Conservation (phyloP, 2,888 invertebrate genomes). For the Bedellia somnulentella region DNA sequence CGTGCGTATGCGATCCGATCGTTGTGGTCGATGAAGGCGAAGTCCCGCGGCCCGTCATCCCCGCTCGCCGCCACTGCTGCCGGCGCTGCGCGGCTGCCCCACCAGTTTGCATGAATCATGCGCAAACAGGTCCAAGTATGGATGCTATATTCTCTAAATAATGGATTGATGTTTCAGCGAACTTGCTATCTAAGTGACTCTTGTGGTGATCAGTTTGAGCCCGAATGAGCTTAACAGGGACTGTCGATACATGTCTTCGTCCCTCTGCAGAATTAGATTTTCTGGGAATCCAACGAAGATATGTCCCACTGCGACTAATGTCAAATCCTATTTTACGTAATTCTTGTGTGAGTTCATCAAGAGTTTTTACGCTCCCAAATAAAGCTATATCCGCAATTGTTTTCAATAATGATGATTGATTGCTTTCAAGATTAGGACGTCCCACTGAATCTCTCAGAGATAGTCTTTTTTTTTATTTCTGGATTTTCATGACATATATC, state of each 20-base stretch:
- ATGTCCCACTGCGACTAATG: slow-evolving; percentile 6
- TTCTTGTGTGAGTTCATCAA: slow-evolving; percentile 3
- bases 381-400: slow-evolving; percentile 4
- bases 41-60: too few species aligned
- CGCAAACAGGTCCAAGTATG: slow-evolving; percentile 5
- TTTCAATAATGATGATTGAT: too few species aligned
- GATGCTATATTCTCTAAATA: slow-evolving; percentile 6
- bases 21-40: too few species aligned
- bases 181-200: slow-evolving; percentile 5
- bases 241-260: slow-evolving; percentile 5
- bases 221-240: slow-evolving; percentile 4
- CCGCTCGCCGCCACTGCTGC: too few species aligned
- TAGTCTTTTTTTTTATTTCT: too few species aligned
- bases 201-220: slow-evolving; percentile 5
- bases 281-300: slow-evolving; percentile 4
- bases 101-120: too few species aligned
- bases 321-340: slow-evolving; percentile 4
- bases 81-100: too few species aligned
- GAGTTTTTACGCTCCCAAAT: slow-evolving; percentile 2
- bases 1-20: too few species aligned
- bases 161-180: slow-evolving; percentile 4
- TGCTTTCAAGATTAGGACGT: too few species aligned
- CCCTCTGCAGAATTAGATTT: slow-evolving; percentile 4
- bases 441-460: too few species aligned
- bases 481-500: too few species aligned